phyloP scores from a whole-genome alignment of 2,888 invertebrate genomes.

The Brachypalpus laphriformis region DNA sequence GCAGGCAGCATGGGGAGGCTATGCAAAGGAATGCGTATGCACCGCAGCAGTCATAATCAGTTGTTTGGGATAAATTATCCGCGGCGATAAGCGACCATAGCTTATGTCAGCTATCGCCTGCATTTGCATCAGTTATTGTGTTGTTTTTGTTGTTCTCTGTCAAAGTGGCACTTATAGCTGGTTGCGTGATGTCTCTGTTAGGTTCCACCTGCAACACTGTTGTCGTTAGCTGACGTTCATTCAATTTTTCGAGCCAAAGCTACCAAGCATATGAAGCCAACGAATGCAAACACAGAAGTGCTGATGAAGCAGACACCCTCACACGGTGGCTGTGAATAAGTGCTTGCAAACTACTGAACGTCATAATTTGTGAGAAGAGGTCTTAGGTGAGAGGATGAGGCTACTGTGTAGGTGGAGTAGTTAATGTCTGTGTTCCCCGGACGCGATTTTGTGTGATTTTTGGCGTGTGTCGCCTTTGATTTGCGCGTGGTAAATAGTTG shows the following conservation, averaged over 20 bases:
- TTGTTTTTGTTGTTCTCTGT: constrained; percentile 38
- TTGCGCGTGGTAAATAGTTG: neutral
- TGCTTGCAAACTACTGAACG: constrained; percentile 17
- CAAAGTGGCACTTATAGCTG: constrained; percentile 12
- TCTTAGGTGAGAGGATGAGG: neutral
- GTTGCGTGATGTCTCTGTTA: constrained; percentile 44
- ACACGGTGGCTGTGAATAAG: neutral
- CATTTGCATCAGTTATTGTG: constrained; percentile 24
- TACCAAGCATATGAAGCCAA: neutral
- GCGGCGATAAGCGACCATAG: constrained; percentile 32
- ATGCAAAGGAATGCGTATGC: constrained; percentile 42
- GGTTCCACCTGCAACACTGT: constrained; percentile 12
- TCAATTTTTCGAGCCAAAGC: neutral
- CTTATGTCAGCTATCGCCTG: constrained; percentile 15
- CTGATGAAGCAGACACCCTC: constrained; percentile 7
- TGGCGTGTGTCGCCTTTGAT: constrained; percentile 7
- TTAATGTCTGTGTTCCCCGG: neutral
- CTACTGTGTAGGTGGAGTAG: constrained; percentile 4
- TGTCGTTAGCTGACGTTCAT: neutral
- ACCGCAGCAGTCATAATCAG: constrained; percentile 29
- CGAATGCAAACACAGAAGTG: neutral
- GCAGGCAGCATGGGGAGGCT: too few relatives aligned
- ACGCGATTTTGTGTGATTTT: neutral
- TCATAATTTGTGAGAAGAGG: constrained; percentile 8
- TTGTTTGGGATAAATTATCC: constrained; percentile 44